Percentiles rank a stretch among this genome's conserved stretches.
phyloP scores from a whole-genome alignment of 2,113 vertebrate genomes.

The Coracopsis vasa region DNA sequence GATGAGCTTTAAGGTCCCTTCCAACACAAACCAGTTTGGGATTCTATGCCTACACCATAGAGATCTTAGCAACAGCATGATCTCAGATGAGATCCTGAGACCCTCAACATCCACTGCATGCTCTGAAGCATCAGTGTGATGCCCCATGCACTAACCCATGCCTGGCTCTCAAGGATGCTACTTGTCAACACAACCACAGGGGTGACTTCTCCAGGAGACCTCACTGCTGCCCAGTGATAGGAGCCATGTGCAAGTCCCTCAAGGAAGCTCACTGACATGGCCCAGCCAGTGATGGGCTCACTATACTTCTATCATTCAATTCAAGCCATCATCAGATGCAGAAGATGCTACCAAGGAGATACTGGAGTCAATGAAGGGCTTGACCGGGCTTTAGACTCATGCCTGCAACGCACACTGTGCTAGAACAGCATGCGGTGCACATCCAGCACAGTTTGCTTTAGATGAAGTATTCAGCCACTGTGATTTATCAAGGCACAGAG shows the following conservation, averaged over 20 bases:
- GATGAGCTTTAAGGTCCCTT: not conserved
- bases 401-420: not conserved
- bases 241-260: not conserved
- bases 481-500: not conserved
- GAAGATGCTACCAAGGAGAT: not conserved
- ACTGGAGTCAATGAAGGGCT: not conserved
- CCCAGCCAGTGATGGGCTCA: too few relatives aligned
- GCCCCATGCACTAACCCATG: not conserved
- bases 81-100: not conserved
- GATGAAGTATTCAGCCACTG: not conserved
- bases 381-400: not conserved
- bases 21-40: not conserved
- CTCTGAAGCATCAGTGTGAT: not conserved
- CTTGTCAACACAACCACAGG: not conserved
- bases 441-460: not conserved
- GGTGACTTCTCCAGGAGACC: not conserved
- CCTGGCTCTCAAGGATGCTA: not conserved
- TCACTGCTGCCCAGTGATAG: not conserved
- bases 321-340: not conserved
- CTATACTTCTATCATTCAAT: not conserved
- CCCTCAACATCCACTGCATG: not conserved
- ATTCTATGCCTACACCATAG: not conserved
- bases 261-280: not conserved
- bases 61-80: not conserved
- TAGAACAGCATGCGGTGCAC: not conserved